phyloP scores from a whole-genome alignment of 23 tunicate species.

The Trididemnum nubilum region DNA sequence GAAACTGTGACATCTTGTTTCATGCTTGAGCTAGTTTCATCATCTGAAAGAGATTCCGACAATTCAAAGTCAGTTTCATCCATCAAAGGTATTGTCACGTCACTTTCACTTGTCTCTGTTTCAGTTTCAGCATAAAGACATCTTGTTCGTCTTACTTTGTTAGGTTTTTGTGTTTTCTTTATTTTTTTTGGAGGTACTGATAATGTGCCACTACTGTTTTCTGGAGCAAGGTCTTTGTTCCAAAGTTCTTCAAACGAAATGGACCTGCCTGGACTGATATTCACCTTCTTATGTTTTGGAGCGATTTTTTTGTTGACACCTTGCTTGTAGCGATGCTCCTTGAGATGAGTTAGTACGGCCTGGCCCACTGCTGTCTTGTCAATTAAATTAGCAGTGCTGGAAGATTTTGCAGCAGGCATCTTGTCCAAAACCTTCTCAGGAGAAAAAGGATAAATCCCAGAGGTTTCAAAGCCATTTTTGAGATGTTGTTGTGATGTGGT shows the following conservation, averaged over 20 bases:
- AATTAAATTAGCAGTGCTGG: not conserved
- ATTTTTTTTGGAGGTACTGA: too few species aligned
- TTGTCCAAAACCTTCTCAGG: not conserved
- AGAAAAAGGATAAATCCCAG: not conserved
- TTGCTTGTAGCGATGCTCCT: not conserved
- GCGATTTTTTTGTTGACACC: not conserved
- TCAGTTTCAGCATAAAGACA: not conserved
- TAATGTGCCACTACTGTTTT: not conserved
- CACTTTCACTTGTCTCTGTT: not conserved
- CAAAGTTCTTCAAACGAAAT: constrained; percentile 3
- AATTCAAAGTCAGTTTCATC: not conserved
- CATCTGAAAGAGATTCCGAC: not conserved
- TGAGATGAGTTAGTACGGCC: not conserved
- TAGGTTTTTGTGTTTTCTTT: not conserved
- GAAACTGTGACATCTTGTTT: not conserved
- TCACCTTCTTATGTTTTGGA: not conserved
- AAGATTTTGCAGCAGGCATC: constrained; percentile 1
- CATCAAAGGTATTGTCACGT: not conserved
- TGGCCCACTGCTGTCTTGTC: not conserved
- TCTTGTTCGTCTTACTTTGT: not conserved
- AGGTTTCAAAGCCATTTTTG: not conserved
- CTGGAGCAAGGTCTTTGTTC: not conserved
- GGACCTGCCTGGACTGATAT: constrained; percentile 16
- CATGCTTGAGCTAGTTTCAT: not conserved
- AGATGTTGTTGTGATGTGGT: not conserved